Base-by-base conservation (phyloP, 2,888 invertebrate species). In the Hirtodrosophila alboralis region DNA sequence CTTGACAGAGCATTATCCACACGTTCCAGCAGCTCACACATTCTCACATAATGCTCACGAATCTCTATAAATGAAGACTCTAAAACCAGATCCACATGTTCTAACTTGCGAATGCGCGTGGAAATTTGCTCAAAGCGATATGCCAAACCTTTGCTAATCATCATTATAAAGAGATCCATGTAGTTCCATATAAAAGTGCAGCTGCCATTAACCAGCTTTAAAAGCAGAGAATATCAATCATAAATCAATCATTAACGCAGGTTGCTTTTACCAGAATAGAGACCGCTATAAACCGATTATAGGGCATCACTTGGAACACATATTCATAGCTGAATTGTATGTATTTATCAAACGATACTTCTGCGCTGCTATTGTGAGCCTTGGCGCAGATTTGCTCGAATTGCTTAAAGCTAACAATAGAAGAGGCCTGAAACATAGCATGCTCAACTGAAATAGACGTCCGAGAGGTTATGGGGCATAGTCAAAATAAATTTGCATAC, bases 161-260 rank as follows among this genome's bases (percentile, higher is more conserved):
- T 89, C 78, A 95, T 94, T 13, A 95, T 93, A 57, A 95, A 93
- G 23, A 95, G 87, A 81, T 95, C 95, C 88, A 94, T 94, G 62
- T 93, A 95, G 84, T 94, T 95, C 95, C 95, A 95, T 1, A 93
- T 91, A 45, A 94, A 93, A 0, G 95, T 95, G 36, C 86, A 86
- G 31, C 54, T 44, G 7, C 61, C 78, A 54, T 86, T 88, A 2
- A 80, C 34, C 1, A 84, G 7, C 89, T 89, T 28, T 1, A 10
- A 3, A 0, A 12, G 3, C 9, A 2, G 3, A 10, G 13, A 0
- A 13, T 6, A 7, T 8, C 16, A n/a, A 3, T 1, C 4, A 6
- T n/a, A 16, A 14, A 33, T 16, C n/a, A n/a, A 18, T 18, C 18
- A 18, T 38, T 6, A 8, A 16, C 1, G 36, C 75, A n/a, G n/a